Evolutionary conservation across 2,888 invertebrate species (phyloP).

Genomic region (Steromphala cineraria): DNA sequence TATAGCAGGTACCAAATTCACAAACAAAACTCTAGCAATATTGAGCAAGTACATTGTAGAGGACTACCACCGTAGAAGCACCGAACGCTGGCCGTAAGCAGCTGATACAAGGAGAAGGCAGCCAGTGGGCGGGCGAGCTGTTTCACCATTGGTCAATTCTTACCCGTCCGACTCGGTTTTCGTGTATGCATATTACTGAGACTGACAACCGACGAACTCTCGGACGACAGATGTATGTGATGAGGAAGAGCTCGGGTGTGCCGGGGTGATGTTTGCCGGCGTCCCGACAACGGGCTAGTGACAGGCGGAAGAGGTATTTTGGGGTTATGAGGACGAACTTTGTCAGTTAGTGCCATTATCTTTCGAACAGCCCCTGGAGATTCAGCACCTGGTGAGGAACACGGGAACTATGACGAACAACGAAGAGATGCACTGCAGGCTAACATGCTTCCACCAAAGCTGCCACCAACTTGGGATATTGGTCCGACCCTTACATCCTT

Average conservation of each 20-base stretch:
- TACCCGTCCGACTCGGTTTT: conserved; percentile 81
- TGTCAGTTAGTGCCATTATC: conserved; percentile 87
- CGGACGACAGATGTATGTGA: conserved; percentile 89
- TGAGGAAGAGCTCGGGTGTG: conserved; percentile 55
- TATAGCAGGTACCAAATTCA: too few species aligned
- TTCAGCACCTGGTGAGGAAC: conserved; percentile 82
- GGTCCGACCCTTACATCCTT: too few species aligned
- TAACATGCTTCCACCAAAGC: conserved; percentile 7
- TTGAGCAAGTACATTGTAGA: too few species aligned
- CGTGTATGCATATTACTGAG: conserved; percentile 91
- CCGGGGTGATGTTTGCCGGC: conserved; percentile 89
- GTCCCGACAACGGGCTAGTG: conserved; percentile 79
- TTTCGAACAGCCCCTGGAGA: conserved; percentile 98
- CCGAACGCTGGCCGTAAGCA: neutral
- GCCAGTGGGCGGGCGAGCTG: neutral
- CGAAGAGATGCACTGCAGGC: neutral
- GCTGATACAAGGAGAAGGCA: neutral
- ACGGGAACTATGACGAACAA: conserved; percentile 19
- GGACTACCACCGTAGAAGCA: too few species aligned
- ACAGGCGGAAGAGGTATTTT: conserved; percentile 62
- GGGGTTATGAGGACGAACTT: conserved; percentile 72
- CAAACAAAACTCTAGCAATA: too few species aligned
- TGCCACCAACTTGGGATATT: neutral
- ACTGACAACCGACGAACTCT: conserved; percentile 96
- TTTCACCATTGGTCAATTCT: conserved; percentile 32